Percentiles rank a stretch among this genome's conserved stretches.
These are phyloP conservation scores for Caenorhabditis sulstoni DNA, from an alignment of 2,888 invertebrate species.

Conservation along the genomic window DNA sequence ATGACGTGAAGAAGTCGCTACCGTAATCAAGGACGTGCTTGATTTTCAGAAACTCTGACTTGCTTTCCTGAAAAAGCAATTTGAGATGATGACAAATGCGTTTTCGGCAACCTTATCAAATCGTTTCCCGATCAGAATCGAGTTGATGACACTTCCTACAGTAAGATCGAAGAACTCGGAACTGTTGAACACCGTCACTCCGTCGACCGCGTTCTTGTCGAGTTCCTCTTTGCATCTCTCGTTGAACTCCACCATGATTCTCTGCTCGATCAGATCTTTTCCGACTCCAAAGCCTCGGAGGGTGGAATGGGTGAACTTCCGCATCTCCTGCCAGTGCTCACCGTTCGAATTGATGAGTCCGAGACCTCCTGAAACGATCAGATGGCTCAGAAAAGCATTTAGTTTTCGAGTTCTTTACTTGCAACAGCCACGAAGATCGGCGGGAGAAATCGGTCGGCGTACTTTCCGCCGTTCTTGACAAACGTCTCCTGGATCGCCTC, in stretches of 20 bases:
- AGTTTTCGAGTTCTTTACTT: not conserved
- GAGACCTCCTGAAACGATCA: constrained; percentile 4
- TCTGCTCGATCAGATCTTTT: constrained; percentile 4
- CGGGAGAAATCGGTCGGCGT: constrained; percentile 12
- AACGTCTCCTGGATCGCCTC: constrained; percentile 21
- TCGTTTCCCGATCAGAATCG: constrained; percentile 27
- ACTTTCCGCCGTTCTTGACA: constrained; percentile 27
- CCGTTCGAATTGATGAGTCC: constrained; percentile 13
- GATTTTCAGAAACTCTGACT: constrained; percentile 16
- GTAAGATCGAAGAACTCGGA: constrained; percentile 31
- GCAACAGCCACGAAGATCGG: constrained; percentile 13
- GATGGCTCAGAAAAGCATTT: not conserved
- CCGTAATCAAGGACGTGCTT: constrained; percentile 11
- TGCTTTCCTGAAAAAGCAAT: not conserved
- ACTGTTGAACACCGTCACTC: constrained; percentile 1
- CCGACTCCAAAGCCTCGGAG: constrained; percentile 27
- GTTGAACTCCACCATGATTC: constrained; percentile 25
- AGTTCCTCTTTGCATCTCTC: constrained; percentile 23
- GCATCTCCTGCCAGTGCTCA: constrained; percentile 28
- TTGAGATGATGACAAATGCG: not conserved
- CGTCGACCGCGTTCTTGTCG: not conserved
- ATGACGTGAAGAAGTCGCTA: not conserved
- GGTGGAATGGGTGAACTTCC: constrained; percentile 15
- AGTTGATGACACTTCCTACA: constrained; percentile 44
- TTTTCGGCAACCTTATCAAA: constrained; percentile 11